Evolutionary conservation across 2,797 vertebrate species (phyloP), one percentile per base, ranked within the genome.

Genomic region (Poeciliopsis infans): DNA sequence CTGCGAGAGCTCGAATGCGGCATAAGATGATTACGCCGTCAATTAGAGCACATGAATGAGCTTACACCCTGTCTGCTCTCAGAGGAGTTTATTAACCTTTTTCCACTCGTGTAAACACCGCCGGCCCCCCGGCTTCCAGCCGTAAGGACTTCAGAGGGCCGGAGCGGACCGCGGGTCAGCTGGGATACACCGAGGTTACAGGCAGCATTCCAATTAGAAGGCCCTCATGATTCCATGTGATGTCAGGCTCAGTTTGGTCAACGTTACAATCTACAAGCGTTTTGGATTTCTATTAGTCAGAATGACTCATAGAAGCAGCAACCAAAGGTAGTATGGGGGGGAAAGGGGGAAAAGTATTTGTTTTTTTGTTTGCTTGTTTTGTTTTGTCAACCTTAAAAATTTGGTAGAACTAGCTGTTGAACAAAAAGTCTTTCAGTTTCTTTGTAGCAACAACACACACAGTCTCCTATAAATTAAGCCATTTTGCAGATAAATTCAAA

Each of bases 21-120:
- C 5, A 78, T 76, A 66, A 87, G 84, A 91, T 91, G 89, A 93
- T 91, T 89, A 88, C 66, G 47, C 82, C 73, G 85, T 93, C 91
- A 92, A 85, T 93, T 92, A 91, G 82, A 84, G 89, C 81, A 25
- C 76, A 80, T 53, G 79, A 88, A 87, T 91, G 87, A 90, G 81
- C 81, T 75, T 13, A 8, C 78, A 77, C 70, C 70, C 71, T 77
- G 83, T 76, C 74, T 2, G 0, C 80, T 84, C 84, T 88, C 81
- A 13, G 70, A 85, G 87, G 86, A 79, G 15, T 88, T 86, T 79
- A 88, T 88, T 92, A 89, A 90, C 91, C 90, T 91, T 84, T 75
- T 74, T 75, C 55, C 80, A 77, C 15, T 75, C 10, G 3, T 72
- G 85, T 77, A 86, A 91, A 91, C 80, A 80, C 69, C 4, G 64